Base-by-base conservation (phyloP, 2,797 vertebrate genomes). In the Vespertilio murinus region DNA sequence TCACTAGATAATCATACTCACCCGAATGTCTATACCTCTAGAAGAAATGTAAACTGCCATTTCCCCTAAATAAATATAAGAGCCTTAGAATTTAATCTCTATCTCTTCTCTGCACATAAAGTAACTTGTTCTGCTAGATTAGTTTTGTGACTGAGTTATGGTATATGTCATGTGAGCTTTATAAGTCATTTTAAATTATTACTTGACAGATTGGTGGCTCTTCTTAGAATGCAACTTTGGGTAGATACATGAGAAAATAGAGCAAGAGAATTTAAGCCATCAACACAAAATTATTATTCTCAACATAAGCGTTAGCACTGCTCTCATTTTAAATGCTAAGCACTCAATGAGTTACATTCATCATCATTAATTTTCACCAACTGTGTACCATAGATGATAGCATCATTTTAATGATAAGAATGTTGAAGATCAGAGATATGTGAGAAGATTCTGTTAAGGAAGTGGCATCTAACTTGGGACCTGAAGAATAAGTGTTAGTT, bases 41-140 rank as follows among this genome's bases (percentile, higher is more conserved):
- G n/a, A 83, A 90, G 49, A 92, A 79, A 70, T 25, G 61, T 65
- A 77, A 89, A 33, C 9, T 59, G 4, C 2, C 30, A 9, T 28
- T 80, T 79, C 93, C 77, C 70, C 45, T 71, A 81, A 40, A 74
- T 77, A 85, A 45, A 67, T 80, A 84, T 52, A 82, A 67, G 28
- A 81, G 45, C 8, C 16, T 54, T 74, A 40, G 25, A 91, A 65
- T 69, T 91, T 70, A n/a, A 73, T 70, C n/a, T 69, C 11, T 71
- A 33, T 65, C n/a, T 35, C 45, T 71, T 88, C 73, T 92, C 5
- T 85, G 16, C 56, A 14, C 12, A n/a, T 86, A 42, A 87, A 52
- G n/a, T 86, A 64, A 65, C 11, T 59, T 67, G 9, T 56, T 18
- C 16, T 78, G 12, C 45, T 56, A 45, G 56, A 40, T 78, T 49